Base-by-base conservation (phyloP, 2,797 vertebrate species). In the Molossus alvarezi region DNA sequence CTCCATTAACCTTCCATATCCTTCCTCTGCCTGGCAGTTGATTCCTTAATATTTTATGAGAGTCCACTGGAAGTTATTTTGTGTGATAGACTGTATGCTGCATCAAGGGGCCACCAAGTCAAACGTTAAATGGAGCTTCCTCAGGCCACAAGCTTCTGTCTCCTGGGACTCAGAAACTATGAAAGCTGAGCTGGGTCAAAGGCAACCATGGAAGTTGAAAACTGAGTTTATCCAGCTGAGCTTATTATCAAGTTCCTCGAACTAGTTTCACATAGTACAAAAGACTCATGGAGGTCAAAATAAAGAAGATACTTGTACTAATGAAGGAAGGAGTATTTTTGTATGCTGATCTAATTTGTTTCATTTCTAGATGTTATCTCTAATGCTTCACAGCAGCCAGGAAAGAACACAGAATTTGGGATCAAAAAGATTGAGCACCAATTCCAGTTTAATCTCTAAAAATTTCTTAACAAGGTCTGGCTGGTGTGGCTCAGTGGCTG, bases 11-110 rank as follows among this genome's bases (percentile, higher is more conserved):
- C 48, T 88, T 94, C 64, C 10, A 53, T 53, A 83, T 41, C 21
- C 17, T 58, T 33, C 71, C 73, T 80, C 41, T 76, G 79, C 15
- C 90, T 86, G 51, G 92, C 25, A 83, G 60, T 15, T n/a, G 23
- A 20, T 23, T 81, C 45, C n/a, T 95, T 80, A 90, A 84, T 76
- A 94, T 33, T 48, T 84, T 76, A 88, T 65, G 83, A 94, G 13
- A 12, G 9, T 53, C 62, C 27, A 45, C 4, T 55, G 45, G 41
- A 90, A 96, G 73, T 67, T 33, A 55, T 67, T 84, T 55, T 77
- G 9, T 27, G 18, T 71, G 13, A 55, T n/a, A 92, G n/a, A 73
- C 58, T 79, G 87, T 73, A 60, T 41, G 48, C 67, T 82, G 20
- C 57, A 82, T 79, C 75, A 67, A 15, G 60, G 18, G 79, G 21